Evolutionary conservation across 2,113 vertebrate species (phyloP).

Genomic region (Mus pahari): DNA sequence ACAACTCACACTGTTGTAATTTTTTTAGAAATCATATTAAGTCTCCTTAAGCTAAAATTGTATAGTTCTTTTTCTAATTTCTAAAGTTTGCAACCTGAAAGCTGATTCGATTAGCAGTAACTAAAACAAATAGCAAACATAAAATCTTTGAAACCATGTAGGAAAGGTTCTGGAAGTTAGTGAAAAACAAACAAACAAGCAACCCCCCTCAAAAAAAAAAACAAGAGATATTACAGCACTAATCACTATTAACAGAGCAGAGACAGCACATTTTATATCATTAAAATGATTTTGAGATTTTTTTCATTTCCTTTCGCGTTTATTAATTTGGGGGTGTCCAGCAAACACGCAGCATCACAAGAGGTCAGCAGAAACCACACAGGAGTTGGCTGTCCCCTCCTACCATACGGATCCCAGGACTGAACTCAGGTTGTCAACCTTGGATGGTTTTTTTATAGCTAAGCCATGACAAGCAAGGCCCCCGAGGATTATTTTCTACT

Average conservation of each 20-base stretch:
- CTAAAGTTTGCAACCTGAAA: slow-evolving; percentile 14
- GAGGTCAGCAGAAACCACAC: too few species aligned
- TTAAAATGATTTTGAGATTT: not conserved
- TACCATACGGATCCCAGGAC: not conserved
- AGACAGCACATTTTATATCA: not conserved
- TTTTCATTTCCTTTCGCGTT: not conserved
- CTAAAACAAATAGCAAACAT: slow-evolving; percentile 35
- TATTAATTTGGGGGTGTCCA: not conserved
- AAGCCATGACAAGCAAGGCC: too few species aligned
- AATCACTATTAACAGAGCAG: slow-evolving; percentile 10
- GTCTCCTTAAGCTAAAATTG: slow-evolving; percentile 17
- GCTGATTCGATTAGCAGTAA: not conserved
- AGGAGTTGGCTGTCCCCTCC: not conserved
- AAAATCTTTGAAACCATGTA: slow-evolving; percentile 26
- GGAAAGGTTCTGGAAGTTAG: not conserved
- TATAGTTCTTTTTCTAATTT: not conserved
- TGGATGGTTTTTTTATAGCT: not conserved
- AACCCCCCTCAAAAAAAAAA: too few species aligned
- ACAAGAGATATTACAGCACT: not conserved
- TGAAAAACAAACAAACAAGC: not conserved
- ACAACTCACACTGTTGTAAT: not conserved
- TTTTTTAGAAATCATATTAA: slow-evolving; percentile 53
- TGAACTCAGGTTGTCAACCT: not conserved
- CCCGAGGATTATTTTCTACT: not conserved
- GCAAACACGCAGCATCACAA: too few species aligned